Evolutionary conservation across 1,140 invertebrate genomes (phyloP).

Genomic region (Subanguina moxae): DNA sequence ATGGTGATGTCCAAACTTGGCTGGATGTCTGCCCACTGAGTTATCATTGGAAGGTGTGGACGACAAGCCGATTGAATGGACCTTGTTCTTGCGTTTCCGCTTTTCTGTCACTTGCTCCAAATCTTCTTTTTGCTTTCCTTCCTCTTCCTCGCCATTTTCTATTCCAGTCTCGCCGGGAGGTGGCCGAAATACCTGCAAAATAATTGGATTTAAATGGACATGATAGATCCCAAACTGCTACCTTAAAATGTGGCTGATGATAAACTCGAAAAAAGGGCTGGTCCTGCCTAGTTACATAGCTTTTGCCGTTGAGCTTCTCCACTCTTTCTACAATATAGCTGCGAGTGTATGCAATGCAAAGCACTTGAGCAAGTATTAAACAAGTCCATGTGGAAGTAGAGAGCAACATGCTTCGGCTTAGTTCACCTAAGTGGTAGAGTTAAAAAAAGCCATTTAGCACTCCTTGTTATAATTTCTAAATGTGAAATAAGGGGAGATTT

Average conservation of each 20-base stretch:
- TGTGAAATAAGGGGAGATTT: too few relatives aligned
- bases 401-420: too few relatives aligned
- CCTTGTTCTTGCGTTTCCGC: slow-evolving; percentile 9
- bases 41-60: neutral
- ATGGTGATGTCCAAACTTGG: slow-evolving; percentile 31
- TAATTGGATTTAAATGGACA: neutral
- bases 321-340: slow-evolving; percentile 11
- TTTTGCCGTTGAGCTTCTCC: slow-evolving; percentile 25
- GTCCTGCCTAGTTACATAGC: slow-evolving; percentile 26
- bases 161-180: slow-evolving; percentile 1
- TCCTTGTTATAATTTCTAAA: too few relatives aligned
- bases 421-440: too few relatives aligned
- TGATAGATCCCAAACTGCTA: neutral
- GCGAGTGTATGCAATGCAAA: too few relatives aligned
- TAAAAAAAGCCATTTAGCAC: too few relatives aligned
- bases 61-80: too few relatives aligned
- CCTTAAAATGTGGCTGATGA: slow-evolving; percentile 27
- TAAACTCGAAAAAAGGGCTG: slow-evolving; percentile 36
- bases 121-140: slow-evolving; percentile 11
- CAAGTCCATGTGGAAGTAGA: too few relatives aligned
- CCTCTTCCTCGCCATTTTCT: slow-evolving; percentile 7
- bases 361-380: too few relatives aligned
- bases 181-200: slow-evolving; percentile 21
- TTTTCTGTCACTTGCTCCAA: neutral
- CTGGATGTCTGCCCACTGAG: slow-evolving; percentile 11